phyloP scores from a whole-genome alignment of 2,797 vertebrate genomes.

The Glyptemys insculpta region DNA sequence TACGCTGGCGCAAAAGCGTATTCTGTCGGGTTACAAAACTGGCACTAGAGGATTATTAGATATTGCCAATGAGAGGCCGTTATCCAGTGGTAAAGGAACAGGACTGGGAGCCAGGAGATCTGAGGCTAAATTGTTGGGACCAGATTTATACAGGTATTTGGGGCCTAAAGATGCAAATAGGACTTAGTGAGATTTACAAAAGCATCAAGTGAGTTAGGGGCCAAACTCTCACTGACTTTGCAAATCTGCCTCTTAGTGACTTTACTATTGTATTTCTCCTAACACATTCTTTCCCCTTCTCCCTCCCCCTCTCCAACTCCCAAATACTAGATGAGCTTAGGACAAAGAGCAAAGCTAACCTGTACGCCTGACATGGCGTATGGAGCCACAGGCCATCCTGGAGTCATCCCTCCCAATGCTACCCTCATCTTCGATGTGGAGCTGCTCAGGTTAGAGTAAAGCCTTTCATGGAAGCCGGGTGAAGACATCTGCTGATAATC shows the following conservation, averaged over 20 bases:
- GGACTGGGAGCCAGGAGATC: neutral
- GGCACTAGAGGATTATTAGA: neutral
- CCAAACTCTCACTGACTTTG: neutral
- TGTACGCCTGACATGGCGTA: constrained; percentile 98
- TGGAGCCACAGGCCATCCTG: constrained; percentile 94
- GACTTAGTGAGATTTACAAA: neutral
- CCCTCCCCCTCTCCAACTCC: constrained; percentile 40
- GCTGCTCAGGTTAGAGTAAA: constrained; percentile 96
- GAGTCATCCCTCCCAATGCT: constrained; percentile 98
- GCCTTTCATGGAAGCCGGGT: constrained; percentile 47
- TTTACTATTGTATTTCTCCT: constrained; percentile 8
- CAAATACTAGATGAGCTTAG: constrained; percentile 93
- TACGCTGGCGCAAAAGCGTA: neutral
- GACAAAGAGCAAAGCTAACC: constrained; percentile 97
- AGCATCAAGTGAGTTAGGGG: neutral
- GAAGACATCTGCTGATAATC: constrained; percentile 69
- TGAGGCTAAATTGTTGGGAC: neutral
- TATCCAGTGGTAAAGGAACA: neutral
- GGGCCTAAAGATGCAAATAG: neutral
- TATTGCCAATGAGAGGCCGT: neutral
- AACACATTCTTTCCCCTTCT: constrained; percentile 58
- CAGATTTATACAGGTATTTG: rapidly evolving
- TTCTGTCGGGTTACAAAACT: neutral
- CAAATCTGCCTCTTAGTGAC: neutral
- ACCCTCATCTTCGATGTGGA: constrained; percentile 99